Conservation (phyloP, 35 echinoderm and acorn worm species). For the Ptychodera flava region DNA sequence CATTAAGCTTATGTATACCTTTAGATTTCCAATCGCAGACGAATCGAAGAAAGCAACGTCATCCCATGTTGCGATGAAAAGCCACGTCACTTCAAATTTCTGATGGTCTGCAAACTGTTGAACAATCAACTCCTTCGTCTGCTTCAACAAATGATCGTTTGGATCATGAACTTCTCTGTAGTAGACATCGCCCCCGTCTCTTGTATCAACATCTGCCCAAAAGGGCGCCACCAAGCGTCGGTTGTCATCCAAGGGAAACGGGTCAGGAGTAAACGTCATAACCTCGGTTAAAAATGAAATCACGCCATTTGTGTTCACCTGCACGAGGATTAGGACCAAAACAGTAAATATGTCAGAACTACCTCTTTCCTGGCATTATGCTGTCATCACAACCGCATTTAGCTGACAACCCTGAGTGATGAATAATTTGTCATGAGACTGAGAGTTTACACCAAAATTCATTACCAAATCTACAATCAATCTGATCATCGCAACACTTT, state of each 20-base stretch:
- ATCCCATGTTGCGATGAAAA: conserved; percentile 10
- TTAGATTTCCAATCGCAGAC: not conserved
- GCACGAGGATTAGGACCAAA: not conserved
- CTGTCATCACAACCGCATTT: not conserved
- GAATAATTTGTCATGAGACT: not conserved
- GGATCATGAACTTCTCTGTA: not conserved
- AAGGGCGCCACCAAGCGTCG: not conserved
- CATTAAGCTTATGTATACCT: no score
- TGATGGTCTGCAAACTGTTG: not conserved
- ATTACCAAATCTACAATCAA: not conserved
- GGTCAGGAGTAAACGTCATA: not conserved
- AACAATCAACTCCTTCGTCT: not conserved
- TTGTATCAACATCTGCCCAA: not conserved
- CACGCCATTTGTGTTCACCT: not conserved
- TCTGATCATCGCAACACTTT: not conserved
- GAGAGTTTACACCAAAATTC: no score
- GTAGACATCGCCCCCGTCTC: not conserved
- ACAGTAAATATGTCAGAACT: not conserved
- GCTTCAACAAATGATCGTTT: not conserved
- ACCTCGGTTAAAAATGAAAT: not conserved
- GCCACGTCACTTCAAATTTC: not conserved
- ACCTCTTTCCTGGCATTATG: not conserved
- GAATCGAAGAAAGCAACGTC: not conserved
- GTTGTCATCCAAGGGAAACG: not conserved
- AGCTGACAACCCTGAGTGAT: not conserved